These are phyloP conservation scores for Hystrix brachyura DNA, from an alignment of 2,113 vertebrate genomes.

Conservation along the genomic window DNA sequence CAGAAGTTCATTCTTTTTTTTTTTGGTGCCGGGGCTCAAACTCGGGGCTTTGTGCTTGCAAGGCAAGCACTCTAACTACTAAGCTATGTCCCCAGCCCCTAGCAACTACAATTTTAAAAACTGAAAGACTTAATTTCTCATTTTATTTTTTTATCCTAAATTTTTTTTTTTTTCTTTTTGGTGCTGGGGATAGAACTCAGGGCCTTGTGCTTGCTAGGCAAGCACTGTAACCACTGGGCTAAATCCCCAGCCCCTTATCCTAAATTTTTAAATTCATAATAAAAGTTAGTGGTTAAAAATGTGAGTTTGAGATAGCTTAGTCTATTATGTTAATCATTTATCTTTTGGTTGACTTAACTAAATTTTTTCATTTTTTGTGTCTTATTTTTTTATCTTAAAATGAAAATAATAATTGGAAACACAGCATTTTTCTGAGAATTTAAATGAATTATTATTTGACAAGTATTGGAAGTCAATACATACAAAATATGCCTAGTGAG, in stretches of 20 bases:
- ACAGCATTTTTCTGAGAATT: neutral
- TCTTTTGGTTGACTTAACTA: neutral
- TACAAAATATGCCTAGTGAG: neutral
- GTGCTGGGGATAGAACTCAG: too few species aligned
- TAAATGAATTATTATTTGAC: neutral
- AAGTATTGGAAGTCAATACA: too few species aligned
- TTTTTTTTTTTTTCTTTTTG: neutral
- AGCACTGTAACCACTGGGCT: too few species aligned
- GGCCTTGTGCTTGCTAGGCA: too few species aligned
- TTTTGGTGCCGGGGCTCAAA: too few species aligned
- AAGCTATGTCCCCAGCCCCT: too few species aligned
- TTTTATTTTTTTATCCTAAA: neutral
- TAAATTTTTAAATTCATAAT: neutral
- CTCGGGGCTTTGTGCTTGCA: too few species aligned
- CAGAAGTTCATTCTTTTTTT: too few species aligned
- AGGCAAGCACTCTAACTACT: too few species aligned
- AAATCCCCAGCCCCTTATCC: too few species aligned
- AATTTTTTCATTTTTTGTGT: neutral
- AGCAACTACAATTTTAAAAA: neutral
- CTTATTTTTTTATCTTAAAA: neutral
- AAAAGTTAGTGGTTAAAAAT: neutral
- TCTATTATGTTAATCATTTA: neutral
- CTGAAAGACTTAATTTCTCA: neutral
- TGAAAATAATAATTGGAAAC: neutral
- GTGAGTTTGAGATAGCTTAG: neutral